A percentile compares a stretch with the other conserved stretches of the same genome.
Evolutionary conservation across 2,888 invertebrate species (phyloP).

Genomic region (Liposcelis brunnea): DNA sequence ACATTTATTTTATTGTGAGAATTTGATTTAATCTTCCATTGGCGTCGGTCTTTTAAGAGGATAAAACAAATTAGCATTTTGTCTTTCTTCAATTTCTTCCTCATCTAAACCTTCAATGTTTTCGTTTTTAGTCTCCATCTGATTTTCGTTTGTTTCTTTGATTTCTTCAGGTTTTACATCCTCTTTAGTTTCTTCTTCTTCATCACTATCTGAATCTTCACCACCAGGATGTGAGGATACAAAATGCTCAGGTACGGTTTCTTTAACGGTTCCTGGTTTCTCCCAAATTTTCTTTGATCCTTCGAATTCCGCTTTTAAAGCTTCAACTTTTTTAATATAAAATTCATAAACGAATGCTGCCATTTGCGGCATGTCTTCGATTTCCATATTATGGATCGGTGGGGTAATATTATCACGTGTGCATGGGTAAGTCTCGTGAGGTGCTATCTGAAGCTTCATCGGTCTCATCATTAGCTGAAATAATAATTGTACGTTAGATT

Average conservation of each 20-base stretch:
- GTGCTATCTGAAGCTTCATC: slow-evolving; percentile 56
- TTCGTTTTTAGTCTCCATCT: no score
- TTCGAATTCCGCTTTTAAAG: slow-evolving; percentile 33
- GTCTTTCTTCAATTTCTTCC: background rate
- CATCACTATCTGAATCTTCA: slow-evolving; percentile 41
- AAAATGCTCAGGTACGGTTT: slow-evolving; percentile 35
- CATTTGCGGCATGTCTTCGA: slow-evolving; percentile 86
- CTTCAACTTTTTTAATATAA: slow-evolving; percentile 60
- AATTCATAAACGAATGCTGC: slow-evolving; percentile 87
- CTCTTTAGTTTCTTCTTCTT: slow-evolving; percentile 25
- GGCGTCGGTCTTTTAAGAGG: background rate
- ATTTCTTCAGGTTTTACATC: background rate
- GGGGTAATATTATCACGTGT: slow-evolving; percentile 35
- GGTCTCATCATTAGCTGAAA: slow-evolving; percentile 63
- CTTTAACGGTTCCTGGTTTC: slow-evolving; percentile 40
- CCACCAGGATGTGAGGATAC: slow-evolving; percentile 47
- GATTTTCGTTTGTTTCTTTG: background rate
- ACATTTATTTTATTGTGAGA: no score
- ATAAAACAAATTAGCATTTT: background rate
- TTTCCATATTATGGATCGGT: slow-evolving; percentile 35
- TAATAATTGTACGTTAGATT: slow-evolving; percentile 10
- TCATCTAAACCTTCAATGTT: no score
- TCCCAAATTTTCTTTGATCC: slow-evolving; percentile 30
- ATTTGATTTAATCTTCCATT: background rate
- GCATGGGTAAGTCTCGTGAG: slow-evolving; percentile 64